Evolutionary conservation across 2,888 invertebrate genomes (phyloP), one percentile per base, ranked within the genome.

Genomic region (Parelbella ahira): DNA sequence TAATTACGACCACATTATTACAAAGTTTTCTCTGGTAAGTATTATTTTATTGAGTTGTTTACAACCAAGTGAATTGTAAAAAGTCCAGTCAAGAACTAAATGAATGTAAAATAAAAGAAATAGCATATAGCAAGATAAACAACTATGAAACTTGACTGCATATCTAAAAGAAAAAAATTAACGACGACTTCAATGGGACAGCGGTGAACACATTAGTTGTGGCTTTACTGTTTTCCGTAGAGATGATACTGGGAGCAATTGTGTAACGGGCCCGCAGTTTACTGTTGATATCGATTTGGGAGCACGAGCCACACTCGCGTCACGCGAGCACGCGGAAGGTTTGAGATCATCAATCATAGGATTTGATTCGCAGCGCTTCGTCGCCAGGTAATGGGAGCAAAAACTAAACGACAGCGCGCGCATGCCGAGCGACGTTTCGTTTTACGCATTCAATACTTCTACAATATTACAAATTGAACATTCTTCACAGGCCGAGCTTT

Each of bases 321-420:
- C 64, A 69, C 59, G 61, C 56, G 47, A 76, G 67, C 68, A 81
- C 71, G 79, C 82, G 82, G 81, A 79, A 80, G 77, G 60, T 60
- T 55, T 55, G 45, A 48, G 53, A 56, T 47, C 74, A 75, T 81
- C 75, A 76, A 80, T 82, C 82, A 76, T 61, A 50, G 58, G 50
- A 59, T 62, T 61, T 60, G 72, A 74, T 72, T 72, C 67, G 73
- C 59, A 60, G 61, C 72, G 66, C 56, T 47, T 45, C 49, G 47
- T 52, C 50, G 42, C 27, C 43, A 42, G 54, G 60, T 77, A 75
- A 80, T 80, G 71, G 63, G 45, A 45, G 62, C 61, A 81, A 81
- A 81, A 81, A 80, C 58, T 44, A 37, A 39, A 42, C 38, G 46
- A 36, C 42, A 59, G 65, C 67, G 62, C 63, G 68, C 69, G 76